Conservation (phyloP, 2,797 vertebrate genomes). For the Champsocephalus gunnari region DNA sequence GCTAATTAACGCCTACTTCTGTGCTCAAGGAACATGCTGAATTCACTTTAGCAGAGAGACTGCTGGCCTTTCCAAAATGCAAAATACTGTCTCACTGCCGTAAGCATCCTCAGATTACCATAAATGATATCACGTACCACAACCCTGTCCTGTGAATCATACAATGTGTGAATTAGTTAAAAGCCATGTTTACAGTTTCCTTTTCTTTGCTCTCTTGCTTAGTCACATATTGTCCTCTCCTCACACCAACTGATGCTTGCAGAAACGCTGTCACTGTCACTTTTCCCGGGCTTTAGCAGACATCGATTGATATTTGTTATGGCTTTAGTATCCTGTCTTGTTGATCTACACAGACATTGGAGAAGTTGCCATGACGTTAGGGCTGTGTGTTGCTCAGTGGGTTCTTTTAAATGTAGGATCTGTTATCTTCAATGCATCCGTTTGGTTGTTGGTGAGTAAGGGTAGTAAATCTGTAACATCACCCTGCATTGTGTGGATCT, state of each 20-base stretch:
- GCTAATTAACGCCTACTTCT: background rate
- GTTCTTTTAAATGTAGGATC: slow-evolving; percentile 12
- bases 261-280: slow-evolving; percentile 21
- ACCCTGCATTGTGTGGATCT: background rate
- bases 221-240: slow-evolving; percentile 51
- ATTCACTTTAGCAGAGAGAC: slow-evolving; percentile 2
- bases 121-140: slow-evolving; percentile 17
- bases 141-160: slow-evolving; percentile 34
- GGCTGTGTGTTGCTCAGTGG: background rate
- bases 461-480: background rate
- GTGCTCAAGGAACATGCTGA: slow-evolving; percentile 7
- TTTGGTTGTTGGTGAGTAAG: slow-evolving; percentile 3
- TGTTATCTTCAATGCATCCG: background rate
- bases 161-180: slow-evolving; percentile 38
- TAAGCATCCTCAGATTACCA: slow-evolving; percentile 18
- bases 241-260: slow-evolving; percentile 41
- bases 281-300: slow-evolving; percentile 13
- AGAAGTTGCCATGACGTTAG: slow-evolving; percentile 20
- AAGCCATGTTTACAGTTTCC: slow-evolving; percentile 40
- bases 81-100: slow-evolving; percentile 7
- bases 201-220: slow-evolving; percentile 26
- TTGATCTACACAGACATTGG: slow-evolving; percentile 37
- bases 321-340: slow-evolving; percentile 36
- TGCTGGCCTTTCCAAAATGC: background rate
- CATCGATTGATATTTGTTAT: slow-evolving; percentile 46